These are phyloP conservation scores for Cydia strobilella DNA, from an alignment of 1,140 invertebrate genomes.

Conservation along the genomic window DNA sequence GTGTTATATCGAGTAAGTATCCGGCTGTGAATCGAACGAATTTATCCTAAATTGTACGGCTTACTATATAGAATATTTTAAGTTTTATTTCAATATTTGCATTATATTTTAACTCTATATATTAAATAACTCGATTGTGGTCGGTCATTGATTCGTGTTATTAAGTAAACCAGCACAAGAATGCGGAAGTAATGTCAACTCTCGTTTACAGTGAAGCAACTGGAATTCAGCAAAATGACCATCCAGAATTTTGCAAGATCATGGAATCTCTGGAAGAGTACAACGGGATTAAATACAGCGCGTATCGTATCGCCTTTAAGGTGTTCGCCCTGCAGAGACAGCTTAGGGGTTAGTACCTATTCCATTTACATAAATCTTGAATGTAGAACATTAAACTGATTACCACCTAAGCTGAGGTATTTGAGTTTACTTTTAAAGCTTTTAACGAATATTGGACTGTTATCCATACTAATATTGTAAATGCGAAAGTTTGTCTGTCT, in stretches of 20 bases:
- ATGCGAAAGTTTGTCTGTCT: too few species aligned
- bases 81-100: neutral
- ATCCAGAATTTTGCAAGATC: constrained; percentile 79
- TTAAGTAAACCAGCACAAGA: constrained; percentile 8
- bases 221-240: constrained; percentile 78
- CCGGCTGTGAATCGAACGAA: neutral
- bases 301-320: constrained; percentile 91
- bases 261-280: constrained; percentile 82
- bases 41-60: neutral
- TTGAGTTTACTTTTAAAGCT: neutral
- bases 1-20: constrained; percentile 80
- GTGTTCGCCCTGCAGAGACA: constrained; percentile 85
- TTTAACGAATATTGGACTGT: too few species aligned
- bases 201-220: constrained; percentile 69
- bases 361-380: constrained; percentile 1
- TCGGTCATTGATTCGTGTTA: neutral
- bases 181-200: constrained; percentile 30
- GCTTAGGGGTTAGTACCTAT: constrained; percentile 81
- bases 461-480: too few species aligned
- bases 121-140: neutral
- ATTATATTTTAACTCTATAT: neutral
- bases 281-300: constrained; percentile 89
- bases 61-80: neutral
- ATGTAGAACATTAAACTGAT: neutral
- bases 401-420: neutral